Evolutionary conservation across 2,888 invertebrate genomes (phyloP), one percentile per base, ranked within the genome.

Genomic region (Sarcophaga subvicina): DNA sequence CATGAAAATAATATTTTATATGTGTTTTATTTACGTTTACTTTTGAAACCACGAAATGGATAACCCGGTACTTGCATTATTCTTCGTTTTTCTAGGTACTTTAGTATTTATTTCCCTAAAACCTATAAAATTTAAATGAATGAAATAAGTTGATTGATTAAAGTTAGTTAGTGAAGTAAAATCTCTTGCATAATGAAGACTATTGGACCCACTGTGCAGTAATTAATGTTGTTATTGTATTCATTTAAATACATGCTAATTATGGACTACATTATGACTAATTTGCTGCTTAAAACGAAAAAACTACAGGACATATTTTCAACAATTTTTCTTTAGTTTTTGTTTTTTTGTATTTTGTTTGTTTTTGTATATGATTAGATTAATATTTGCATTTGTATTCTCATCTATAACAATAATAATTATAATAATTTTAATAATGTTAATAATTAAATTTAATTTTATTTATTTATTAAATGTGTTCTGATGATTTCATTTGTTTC

Each of bases 291-390:
- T 67, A 45, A 71, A 73, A 73, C n/a, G 14, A 49, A 63, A 22
- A 69, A 72, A 85, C 85, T 81, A 85, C 78, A 59, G 59, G 37
- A 73, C 78, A 78, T 69, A 59, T 75, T 59, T 73, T 81, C 85
- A 85, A 75, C 37, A 37, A 37, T 37, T 37, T 70, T 67, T 12
- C 47, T 64, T 71, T 20, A 10, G 54, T 62, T 45, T 62, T 17
- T 37, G 1, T 37, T 37, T 37, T 37, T 37, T 37, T 37, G 37
- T 37, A 6, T 6, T 37, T 63, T 5, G n/a, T 66, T 22, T 45
- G n/a, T 66, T 22, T 45, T 20, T n/a, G 14, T 60, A 2, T 47
- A 47, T 66, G 12, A 45, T 72, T 37, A 37, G 37, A 37, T 37
- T 37, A 37, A 37, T 37, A 54, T 54, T 54, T 54, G 54, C 17